These are phyloP conservation scores for Leistus spinibarbis DNA, from an alignment of 2,888 invertebrate species.

Conservation along the genomic window DNA sequence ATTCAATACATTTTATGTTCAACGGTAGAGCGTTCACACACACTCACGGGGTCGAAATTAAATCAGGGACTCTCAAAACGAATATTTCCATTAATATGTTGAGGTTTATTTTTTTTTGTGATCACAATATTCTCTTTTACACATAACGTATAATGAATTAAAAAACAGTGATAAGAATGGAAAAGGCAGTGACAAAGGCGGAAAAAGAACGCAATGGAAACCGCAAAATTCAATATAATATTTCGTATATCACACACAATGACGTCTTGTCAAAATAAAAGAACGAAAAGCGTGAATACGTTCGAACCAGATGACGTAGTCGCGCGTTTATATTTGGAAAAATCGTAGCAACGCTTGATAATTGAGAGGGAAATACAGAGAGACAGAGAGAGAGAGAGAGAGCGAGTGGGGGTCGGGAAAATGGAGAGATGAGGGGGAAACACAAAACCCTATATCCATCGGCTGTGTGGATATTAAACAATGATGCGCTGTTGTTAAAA, in stretches of 20 bases:
- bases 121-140: too few species aligned
- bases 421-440: neutral
- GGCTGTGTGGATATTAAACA: constrained; percentile 1
- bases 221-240: neutral
- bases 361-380: neutral
- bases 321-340: neutral
- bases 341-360: neutral
- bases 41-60: too few species aligned
- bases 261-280: neutral
- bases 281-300: neutral
- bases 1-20: too few species aligned
- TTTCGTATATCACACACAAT: neutral
- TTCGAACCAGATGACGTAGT: neutral
- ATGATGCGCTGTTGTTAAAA: constrained; percentile 8
- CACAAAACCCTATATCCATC: neutral
- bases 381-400: too few species aligned
- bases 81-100: too few species aligned
- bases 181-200: neutral
- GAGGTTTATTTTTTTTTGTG: too few species aligned
- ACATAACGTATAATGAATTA: too few species aligned
- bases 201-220: neutral
- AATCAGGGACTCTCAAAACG: too few species aligned
- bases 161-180: too few species aligned
- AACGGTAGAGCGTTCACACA: too few species aligned
- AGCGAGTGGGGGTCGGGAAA: too few species aligned